A percentile compares a stretch with the other conserved stretches of the same genome.
Evolutionary conservation across 2,113 vertebrate species (phyloP).

Genomic region (Marmota monax): DNA sequence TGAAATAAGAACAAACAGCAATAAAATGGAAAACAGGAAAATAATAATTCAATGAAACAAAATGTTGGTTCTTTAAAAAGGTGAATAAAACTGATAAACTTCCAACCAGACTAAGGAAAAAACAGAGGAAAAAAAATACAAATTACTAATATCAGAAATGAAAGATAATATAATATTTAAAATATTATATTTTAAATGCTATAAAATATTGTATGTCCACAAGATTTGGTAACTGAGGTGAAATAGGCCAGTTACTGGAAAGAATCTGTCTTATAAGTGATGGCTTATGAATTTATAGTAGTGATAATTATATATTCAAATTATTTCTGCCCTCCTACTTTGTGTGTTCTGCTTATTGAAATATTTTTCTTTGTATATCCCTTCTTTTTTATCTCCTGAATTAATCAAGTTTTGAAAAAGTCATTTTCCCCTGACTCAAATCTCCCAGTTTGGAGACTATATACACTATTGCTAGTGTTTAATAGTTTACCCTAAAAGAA

Average conservation of each 20-base stretch:
- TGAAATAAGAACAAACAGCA: neutral
- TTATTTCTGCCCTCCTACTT: neutral
- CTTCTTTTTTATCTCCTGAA: neutral
- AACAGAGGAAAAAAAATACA: neutral
- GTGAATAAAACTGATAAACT: neutral
- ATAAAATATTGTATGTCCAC: neutral
- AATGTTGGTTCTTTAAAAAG: neutral
- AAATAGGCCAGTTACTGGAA: neutral
- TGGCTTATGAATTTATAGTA: neutral
- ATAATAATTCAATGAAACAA: neutral
- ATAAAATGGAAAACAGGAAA: neutral
- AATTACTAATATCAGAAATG: neutral
- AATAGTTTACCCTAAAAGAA: neutral
- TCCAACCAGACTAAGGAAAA: neutral
- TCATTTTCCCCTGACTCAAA: neutral
- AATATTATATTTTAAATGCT: too few relatives aligned
- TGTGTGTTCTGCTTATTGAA: neutral
- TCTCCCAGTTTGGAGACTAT: neutral
- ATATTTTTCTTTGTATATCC: neutral
- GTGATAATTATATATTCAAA: neutral
- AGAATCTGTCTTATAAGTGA: neutral
- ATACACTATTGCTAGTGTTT: neutral
- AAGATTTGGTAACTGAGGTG: neutral
- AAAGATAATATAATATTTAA: neutral
- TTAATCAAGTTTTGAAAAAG: neutral